These are phyloP conservation scores for Didymodactylos carnosus DNA, from an alignment of 2,888 invertebrate genomes.

Conservation along the genomic window DNA sequence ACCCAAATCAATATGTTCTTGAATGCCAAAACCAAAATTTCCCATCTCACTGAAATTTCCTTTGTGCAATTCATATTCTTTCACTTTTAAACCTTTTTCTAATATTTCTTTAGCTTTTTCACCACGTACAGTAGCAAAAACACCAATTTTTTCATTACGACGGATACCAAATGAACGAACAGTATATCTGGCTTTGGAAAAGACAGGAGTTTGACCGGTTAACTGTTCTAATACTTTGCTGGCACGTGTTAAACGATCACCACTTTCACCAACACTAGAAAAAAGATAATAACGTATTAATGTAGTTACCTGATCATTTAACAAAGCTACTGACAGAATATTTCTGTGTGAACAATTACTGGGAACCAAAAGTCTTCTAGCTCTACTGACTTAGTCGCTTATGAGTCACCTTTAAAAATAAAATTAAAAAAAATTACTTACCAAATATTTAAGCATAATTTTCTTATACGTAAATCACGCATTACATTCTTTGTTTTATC, in stretches of 20 bases:
- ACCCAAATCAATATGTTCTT: slow-evolving; percentile 92
- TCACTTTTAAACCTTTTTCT: slow-evolving; percentile 64
- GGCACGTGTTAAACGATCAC: slow-evolving; percentile 48
- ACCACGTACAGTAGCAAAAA: slow-evolving; percentile 94
- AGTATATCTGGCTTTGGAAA: slow-evolving; percentile 51
- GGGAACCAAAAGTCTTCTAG: too few relatives aligned
- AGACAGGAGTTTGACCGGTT: slow-evolving; percentile 95
- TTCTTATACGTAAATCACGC: slow-evolving; percentile 87
- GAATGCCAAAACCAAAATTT: slow-evolving; percentile 98
- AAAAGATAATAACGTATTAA: too few relatives aligned
- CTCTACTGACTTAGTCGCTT: too few relatives aligned
- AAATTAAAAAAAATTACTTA: too few relatives aligned
- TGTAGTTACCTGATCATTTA: too few relatives aligned
- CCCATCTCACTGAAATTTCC: slow-evolving; percentile 67
- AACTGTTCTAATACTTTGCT: slow-evolving; percentile 80
- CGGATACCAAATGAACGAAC: slow-evolving; percentile 96
- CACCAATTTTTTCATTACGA: slow-evolving; percentile 99
- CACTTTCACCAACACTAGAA: slow-evolving; percentile 98
- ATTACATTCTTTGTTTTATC: slow-evolving; percentile 68
- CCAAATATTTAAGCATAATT: slow-evolving; percentile 95
- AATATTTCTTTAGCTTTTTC: slow-evolving; percentile 97
- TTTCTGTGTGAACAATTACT: too few relatives aligned
- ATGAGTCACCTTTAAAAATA: too few relatives aligned
- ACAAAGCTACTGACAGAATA: too few relatives aligned
- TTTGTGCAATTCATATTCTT: slow-evolving; percentile 91